These are phyloP conservation scores for Apoda limacodes DNA, from an alignment of 2,888 invertebrate species.

Conservation along the genomic window DNA sequence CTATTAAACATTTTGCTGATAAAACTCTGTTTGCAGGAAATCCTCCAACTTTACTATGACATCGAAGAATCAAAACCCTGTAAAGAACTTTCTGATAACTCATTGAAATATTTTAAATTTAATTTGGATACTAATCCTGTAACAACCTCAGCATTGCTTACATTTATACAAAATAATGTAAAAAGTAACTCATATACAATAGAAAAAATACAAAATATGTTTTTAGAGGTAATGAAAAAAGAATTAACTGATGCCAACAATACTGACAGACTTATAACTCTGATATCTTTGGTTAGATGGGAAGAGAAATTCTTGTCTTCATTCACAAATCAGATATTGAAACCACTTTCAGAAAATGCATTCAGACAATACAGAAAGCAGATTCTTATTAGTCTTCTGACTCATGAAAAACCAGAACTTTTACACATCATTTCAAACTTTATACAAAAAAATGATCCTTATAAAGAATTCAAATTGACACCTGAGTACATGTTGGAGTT, in stretches of 20 bases:
- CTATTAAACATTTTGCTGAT: slow-evolving; percentile 2
- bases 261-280: slow-evolving; percentile 43
- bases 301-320: slow-evolving; percentile 34
- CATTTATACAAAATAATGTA: slow-evolving; percentile 35
- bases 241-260: slow-evolving; percentile 39
- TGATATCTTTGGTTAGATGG: slow-evolving; percentile 48
- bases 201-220: slow-evolving; percentile 41
- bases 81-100: slow-evolving; percentile 35
- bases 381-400: slow-evolving; percentile 50
- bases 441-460: slow-evolving; percentile 50
- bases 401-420: slow-evolving; percentile 45
- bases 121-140: slow-evolving; percentile 58
- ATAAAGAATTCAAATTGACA: slow-evolving; percentile 54
- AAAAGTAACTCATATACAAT: slow-evolving; percentile 25
- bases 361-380: slow-evolving; percentile 55
- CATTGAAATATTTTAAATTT: slow-evolving; percentile 45
- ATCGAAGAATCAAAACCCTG: slow-evolving; percentile 36
- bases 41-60: slow-evolving; percentile 41
- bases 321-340: slow-evolving; percentile 40
- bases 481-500: slow-evolving; percentile 63
- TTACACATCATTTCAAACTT: slow-evolving; percentile 38
- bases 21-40: slow-evolving; percentile 33
- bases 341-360: slow-evolving; percentile 40
- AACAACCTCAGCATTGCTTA: slow-evolving; percentile 40
- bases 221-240: slow-evolving; percentile 41